Base-by-base conservation (phyloP, 2,113 vertebrate genomes). In the Fulmarus glacialis region DNA sequence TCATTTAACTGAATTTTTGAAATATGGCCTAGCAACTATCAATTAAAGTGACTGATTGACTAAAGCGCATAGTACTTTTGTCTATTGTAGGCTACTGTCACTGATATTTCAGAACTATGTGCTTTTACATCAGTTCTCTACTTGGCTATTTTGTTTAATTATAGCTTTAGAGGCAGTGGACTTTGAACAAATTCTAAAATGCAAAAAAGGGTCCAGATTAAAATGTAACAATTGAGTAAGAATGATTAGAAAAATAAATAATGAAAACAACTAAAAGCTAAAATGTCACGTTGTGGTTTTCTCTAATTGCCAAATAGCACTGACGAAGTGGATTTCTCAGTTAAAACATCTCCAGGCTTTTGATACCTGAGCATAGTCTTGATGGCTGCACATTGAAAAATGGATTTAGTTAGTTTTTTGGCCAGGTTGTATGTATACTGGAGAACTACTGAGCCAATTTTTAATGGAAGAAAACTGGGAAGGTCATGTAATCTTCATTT, bases 1-100 rank as follows among this genome's bases (percentile, higher is more conserved):
- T 96, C 8, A 70, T 96, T 96, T 85, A 68, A 70, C 55, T 75
- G 77, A 64, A 86, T 91, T 91, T 96, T 97, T 96, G 48, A 96
- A 83, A 88, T 52, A 58, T 15, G 26, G 64, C 79, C 83, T 74
- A 86, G 42, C 40, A 86, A 55, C 62, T 90, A 36, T 81, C 87
- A 85, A 27, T 82, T 93, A 75, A 87, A 79, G 59, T 93, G 89
- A 74, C 60, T 38, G 21, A 89, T 36, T 55, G 72, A 80, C 60
- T 59, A 14, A 87, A 56, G 34, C 7, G 14, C 38, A 8, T 26
- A 66, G 42, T 43, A 67, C 26, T 94, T 93, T 47, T 73, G 29
- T 42, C 52, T 87, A 2, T 78, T 50, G 24, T 34, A 56, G 60
- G 12, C 50, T 70, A 78, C 17, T 71, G 26, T 68, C 36, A 50